A percentile compares a stretch with the other conserved stretches of the same genome.
These are phyloP conservation scores for Nephrotoma flavescens DNA, from an alignment of 2,888 invertebrate species.

Conservation along the genomic window DNA sequence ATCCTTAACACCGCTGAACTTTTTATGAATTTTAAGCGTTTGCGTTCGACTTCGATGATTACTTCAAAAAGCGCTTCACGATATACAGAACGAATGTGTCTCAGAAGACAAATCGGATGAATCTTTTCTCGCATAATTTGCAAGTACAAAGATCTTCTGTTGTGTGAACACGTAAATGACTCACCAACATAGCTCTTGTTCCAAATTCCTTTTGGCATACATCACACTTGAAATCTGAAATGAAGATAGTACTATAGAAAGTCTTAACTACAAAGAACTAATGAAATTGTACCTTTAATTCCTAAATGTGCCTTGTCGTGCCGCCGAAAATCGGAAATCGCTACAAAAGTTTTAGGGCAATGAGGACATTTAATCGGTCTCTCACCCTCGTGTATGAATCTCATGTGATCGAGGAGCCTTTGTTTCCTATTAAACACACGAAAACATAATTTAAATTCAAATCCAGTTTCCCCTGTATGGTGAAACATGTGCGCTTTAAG, in stretches of 20 bases:
- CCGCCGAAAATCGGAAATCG: slow-evolving; percentile 45
- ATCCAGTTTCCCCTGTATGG: slow-evolving; percentile 54
- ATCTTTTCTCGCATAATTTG: slow-evolving; percentile 43
- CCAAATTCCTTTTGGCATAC: slow-evolving; percentile 8
- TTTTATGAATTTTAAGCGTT: slow-evolving; percentile 19
- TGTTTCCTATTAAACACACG: slow-evolving; percentile 1
- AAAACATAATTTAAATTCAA: slow-evolving; percentile 36
- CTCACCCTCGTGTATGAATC: slow-evolving; percentile 47
- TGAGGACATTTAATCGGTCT: slow-evolving; percentile 40
- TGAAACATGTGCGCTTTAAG: slow-evolving; percentile 63
- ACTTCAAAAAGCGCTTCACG: slow-evolving; percentile 38
- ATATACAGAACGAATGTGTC: slow-evolving; percentile 37
- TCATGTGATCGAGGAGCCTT: slow-evolving; percentile 39
- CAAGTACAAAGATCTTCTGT: slow-evolving; percentile 10
- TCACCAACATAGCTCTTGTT: slow-evolving; percentile 3
- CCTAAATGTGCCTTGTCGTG: slow-evolving; percentile 44
- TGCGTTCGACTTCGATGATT: slow-evolving; percentile 38
- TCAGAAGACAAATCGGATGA: slow-evolving; percentile 44
- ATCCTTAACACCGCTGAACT: background rate
- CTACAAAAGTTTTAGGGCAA: slow-evolving; percentile 42
- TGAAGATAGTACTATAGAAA: background rate
- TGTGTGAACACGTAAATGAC: slow-evolving; percentile 6
- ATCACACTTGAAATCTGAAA: slow-evolving; percentile 12
- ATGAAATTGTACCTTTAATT: slow-evolving; percentile 10
- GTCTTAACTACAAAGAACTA: background rate